Evolutionary conservation across 2,797 vertebrate genomes (phyloP).

Genomic region (Strix occidentalis): DNA sequence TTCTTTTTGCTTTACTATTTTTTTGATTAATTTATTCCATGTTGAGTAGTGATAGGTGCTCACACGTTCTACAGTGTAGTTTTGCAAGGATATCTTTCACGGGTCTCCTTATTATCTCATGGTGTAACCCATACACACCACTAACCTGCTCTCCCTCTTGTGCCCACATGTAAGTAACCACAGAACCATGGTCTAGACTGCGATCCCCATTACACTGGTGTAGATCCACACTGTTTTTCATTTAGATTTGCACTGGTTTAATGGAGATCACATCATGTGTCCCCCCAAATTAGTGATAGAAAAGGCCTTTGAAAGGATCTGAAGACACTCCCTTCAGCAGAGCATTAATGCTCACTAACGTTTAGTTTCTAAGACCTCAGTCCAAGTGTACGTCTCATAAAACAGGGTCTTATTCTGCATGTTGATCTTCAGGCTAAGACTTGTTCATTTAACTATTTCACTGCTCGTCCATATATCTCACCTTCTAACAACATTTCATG

Average conservation of each 20-base stretch:
- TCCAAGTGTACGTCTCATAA: not conserved
- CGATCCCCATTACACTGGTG: not conserved
- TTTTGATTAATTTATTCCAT: not conserved
- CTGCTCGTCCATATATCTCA: not conserved
- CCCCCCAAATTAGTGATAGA: not conserved
- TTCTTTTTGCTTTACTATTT: not conserved
- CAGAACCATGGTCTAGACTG: not conserved
- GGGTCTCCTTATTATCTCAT: not conserved
- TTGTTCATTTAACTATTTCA: not conserved
- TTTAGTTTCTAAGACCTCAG: not conserved
- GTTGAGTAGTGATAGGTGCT: not conserved
- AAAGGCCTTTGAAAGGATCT: not conserved
- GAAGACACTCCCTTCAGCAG: not conserved
- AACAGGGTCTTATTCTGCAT: not conserved
- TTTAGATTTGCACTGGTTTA: not conserved
- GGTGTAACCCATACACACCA: rapidly evolving
- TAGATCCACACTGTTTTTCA: not conserved
- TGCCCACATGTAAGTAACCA: rapidly evolving
- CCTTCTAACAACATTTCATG: not conserved
- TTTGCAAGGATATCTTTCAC: not conserved
- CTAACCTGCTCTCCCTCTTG: not conserved
- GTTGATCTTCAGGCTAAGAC: not conserved
- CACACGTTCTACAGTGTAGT: not conserved
- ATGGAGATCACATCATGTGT: too few relatives aligned
- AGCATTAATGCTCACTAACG: not conserved